Percentiles rank a stretch among this genome's conserved stretches.
Evolutionary conservation across 2,113 vertebrate species (phyloP).

Genomic region (Podilymbus podiceps): DNA sequence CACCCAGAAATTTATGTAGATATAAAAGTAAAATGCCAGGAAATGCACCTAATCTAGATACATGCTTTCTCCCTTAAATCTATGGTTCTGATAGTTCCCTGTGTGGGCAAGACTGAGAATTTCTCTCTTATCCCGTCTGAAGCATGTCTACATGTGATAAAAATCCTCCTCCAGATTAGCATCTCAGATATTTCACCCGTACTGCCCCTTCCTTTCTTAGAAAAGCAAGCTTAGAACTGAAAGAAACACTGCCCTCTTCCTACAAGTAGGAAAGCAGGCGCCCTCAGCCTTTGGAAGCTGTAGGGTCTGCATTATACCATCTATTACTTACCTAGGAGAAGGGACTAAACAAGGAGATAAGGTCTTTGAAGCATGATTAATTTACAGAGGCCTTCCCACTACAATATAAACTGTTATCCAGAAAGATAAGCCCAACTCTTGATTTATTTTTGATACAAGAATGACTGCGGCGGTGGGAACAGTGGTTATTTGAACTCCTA

Average conservation of each 20-base stretch:
- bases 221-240: not conserved
- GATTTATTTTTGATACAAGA: not conserved
- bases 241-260: conserved; percentile 49
- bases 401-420: not conserved
- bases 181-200: not conserved
- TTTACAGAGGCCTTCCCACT: not conserved
- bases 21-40: not conserved
- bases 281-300: not conserved
- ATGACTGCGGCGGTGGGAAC: not conserved
- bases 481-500: not conserved
- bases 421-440: not conserved
- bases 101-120: not conserved
- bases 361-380: not conserved
- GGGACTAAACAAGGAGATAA: not conserved
- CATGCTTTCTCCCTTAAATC: not conserved
- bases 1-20: not conserved
- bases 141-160: not conserved
- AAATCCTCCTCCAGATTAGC: not conserved
- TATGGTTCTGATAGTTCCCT: not conserved
- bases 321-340: not conserved
- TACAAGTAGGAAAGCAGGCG: not conserved
- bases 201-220: conserved; percentile 12
- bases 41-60: not conserved
- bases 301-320: not conserved
- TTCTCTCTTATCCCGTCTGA: not conserved